phyloP scores from a whole-genome alignment of 1,140 invertebrate genomes.

The Aphidius gifuensis region DNA sequence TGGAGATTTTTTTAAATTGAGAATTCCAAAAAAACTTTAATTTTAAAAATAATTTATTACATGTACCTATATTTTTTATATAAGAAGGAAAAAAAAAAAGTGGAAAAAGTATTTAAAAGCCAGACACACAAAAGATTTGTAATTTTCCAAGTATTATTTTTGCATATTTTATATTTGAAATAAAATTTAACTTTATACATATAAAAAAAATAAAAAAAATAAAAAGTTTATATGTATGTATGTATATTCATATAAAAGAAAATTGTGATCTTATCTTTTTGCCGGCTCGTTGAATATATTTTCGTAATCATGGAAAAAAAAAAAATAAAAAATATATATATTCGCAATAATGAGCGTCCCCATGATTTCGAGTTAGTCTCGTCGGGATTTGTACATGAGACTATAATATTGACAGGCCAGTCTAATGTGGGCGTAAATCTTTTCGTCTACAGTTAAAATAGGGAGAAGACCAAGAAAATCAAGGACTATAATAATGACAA shows the following conservation, averaged over 20 bases:
- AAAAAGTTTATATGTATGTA: neutral
- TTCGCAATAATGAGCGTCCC: constrained; percentile 1
- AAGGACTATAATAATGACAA: neutral
- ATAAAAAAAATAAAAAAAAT: no score
- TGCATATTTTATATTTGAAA: neutral
- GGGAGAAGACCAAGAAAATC: neutral
- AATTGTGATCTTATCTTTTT: constrained; percentile 4
- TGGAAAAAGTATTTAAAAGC: constrained; percentile 16
- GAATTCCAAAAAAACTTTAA: neutral
- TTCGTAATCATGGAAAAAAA: constrained; percentile 11
- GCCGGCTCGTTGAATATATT: constrained; percentile 8
- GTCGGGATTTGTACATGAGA: constrained; percentile 2
- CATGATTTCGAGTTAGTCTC: constrained; percentile 11
- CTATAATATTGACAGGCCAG: neutral
- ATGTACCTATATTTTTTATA: no score
- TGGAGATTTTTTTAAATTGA: no score
- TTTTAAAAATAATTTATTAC: neutral
- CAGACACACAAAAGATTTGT: neutral
- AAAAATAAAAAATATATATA: neutral
- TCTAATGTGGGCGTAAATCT: no score
- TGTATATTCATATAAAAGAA: constrained; percentile 1
- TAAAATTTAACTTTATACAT: no score
- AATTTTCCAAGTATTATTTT: constrained; percentile 5
- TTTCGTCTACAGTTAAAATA: no score
- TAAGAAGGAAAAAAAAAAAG: constrained; percentile 18